Evolutionary conservation across 2,888 invertebrate genomes (phyloP).

Genomic region (Chironomus riparius): DNA sequence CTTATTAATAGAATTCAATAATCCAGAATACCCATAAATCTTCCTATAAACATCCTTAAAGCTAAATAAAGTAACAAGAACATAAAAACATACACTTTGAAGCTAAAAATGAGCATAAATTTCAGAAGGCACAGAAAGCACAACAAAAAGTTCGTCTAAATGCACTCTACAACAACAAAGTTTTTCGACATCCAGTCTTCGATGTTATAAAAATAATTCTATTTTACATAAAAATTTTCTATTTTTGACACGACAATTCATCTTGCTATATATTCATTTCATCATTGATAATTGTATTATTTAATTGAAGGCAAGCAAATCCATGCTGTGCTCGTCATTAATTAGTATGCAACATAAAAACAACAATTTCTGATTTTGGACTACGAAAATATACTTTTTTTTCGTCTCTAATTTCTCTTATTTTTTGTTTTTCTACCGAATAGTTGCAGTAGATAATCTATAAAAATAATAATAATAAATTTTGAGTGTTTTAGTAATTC

Average conservation of each 20-base stretch:
- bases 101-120: neutral
- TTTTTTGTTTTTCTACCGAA: too few relatives aligned
- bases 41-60: too few relatives aligned
- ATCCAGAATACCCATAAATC: too few relatives aligned
- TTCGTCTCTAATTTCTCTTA: too few relatives aligned
- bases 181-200: neutral
- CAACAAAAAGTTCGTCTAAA: neutral
- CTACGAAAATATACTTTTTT: neutral
- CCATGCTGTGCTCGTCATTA: too few relatives aligned
- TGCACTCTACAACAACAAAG: neutral
- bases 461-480: constrained; percentile 2
- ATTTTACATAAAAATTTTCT: neutral
- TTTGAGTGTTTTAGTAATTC: neutral
- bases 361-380: neutral
- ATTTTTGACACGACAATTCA: neutral
- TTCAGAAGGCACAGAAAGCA: neutral
- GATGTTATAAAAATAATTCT: neutral
- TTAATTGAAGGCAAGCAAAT: too few relatives aligned
- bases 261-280: neutral
- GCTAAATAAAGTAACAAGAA: too few relatives aligned
- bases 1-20: too few relatives aligned
- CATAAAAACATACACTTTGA: neutral
- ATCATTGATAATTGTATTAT: neutral
- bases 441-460: constrained; percentile 15
- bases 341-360: neutral